Evolutionary conservation across 2,888 invertebrate genomes (phyloP).

Genomic region (Octodonta nipae): DNA sequence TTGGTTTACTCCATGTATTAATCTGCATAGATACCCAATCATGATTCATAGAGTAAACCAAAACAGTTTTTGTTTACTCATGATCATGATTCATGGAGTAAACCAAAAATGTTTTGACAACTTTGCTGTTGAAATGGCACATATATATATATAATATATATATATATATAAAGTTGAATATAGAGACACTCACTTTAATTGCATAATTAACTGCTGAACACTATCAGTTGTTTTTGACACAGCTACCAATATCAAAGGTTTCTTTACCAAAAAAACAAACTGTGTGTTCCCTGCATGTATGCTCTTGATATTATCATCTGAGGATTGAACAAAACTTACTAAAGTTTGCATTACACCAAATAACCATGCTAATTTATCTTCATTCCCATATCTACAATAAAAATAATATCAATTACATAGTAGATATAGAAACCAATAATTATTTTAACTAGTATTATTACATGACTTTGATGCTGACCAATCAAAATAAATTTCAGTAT

Average conservation of each 20-base stretch:
- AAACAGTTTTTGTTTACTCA: no score
- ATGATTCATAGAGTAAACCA: no score
- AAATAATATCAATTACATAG: no score
- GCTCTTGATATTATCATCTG: constrained; percentile 71
- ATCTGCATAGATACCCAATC: no score
- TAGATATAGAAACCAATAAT: no score
- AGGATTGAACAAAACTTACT: constrained; percentile 76
- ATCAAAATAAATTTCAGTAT: no score
- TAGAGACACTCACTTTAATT: constrained; percentile 58
- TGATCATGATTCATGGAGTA: no score
- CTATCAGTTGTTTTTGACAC: constrained; percentile 74
- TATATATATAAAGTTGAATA: background rate
- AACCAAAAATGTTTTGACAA: no score
- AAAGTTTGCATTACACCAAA: constrained; percentile 92
- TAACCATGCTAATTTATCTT: constrained; percentile 83
- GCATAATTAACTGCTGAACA: constrained; percentile 67
- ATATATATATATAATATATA: background rate
- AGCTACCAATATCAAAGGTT: constrained; percentile 82
- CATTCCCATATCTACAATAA: constrained; percentile 65
- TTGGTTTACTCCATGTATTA: no score
- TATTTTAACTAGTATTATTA: no score
- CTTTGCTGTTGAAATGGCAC: no score
- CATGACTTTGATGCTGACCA: no score
- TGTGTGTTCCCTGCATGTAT: constrained; percentile 75
- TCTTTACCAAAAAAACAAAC: constrained; percentile 81